Conservation (phyloP, 2,888 invertebrate species). For the Allacma fusca region DNA sequence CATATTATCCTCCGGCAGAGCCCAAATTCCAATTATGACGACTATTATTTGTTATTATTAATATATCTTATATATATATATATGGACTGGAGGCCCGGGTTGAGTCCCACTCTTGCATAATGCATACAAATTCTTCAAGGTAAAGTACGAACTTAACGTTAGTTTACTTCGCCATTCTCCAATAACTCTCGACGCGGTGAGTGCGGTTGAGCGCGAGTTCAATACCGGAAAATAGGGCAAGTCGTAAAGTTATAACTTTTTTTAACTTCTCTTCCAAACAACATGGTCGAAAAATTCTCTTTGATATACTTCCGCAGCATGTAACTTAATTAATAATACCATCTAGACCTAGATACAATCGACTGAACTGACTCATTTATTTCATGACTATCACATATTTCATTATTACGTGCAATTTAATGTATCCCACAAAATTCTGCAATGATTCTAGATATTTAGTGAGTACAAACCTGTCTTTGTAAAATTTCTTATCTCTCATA, state of each 20-base stretch:
- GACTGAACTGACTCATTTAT: too few relatives aligned
- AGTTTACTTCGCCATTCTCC: background rate
- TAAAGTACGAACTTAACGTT: background rate
- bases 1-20: background rate
- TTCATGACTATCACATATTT: too few relatives aligned
- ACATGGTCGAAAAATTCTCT: background rate
- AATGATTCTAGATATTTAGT: too few relatives aligned
- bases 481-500: too few relatives aligned
- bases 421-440: too few relatives aligned
- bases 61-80: background rate
- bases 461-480: too few relatives aligned
- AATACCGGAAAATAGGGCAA: background rate
- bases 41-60: slow-evolving; percentile 9
- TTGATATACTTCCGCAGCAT: too few relatives aligned
- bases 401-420: too few relatives aligned
- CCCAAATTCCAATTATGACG: background rate
- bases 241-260: background rate
- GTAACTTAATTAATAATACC: too few relatives aligned
- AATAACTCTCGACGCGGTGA: too few relatives aligned
- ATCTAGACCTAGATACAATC: too few relatives aligned
- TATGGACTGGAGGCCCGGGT: background rate
- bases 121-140: background rate
- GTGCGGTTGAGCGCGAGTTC: background rate
- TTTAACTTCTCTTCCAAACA: background rate
- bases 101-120: too few relatives aligned